Percentiles rank a stretch among this genome's conserved stretches.
These are phyloP conservation scores for Synchiropus splendidus DNA, from an alignment of 2,113 vertebrate genomes.

Conservation along the genomic window DNA sequence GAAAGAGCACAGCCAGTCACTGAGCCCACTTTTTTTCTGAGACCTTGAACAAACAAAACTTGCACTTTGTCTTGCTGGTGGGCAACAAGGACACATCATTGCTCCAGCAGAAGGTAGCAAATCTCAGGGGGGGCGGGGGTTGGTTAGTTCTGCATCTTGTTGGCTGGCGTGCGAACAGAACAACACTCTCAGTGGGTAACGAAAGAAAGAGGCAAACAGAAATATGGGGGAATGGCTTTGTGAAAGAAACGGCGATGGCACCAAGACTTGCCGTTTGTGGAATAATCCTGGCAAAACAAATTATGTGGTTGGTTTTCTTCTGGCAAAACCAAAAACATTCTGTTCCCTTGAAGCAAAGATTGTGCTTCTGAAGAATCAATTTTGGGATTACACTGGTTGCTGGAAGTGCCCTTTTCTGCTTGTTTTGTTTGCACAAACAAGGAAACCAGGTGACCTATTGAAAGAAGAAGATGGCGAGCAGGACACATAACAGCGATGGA, in stretches of 20 bases:
- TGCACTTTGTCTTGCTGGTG: slow-evolving; percentile 35
- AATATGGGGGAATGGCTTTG: slow-evolving; percentile 3
- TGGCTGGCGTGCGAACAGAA: background rate
- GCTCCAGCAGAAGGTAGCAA: slow-evolving; percentile 19
- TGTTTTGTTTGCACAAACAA: too few relatives aligned
- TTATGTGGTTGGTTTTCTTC: too few relatives aligned
- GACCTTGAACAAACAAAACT: slow-evolving; percentile 52
- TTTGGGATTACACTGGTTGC: too few relatives aligned
- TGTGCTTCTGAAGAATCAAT: too few relatives aligned
- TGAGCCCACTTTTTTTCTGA: slow-evolving; percentile 25
- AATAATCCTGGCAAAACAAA: background rate
- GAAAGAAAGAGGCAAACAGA: slow-evolving; percentile 9
- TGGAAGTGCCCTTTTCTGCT: too few relatives aligned
- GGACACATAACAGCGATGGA: too few relatives aligned
- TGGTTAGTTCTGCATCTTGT: slow-evolving; percentile 13
- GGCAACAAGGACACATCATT: slow-evolving; percentile 23
- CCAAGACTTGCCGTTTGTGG: background rate
- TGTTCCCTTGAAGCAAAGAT: too few relatives aligned
- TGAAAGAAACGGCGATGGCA: slow-evolving; percentile 8
- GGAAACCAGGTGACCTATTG: too few relatives aligned
- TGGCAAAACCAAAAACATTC: too few relatives aligned
- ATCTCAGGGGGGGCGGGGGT: slow-evolving; percentile 7
- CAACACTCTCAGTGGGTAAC: slow-evolving; percentile 12
- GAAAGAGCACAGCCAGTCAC: slow-evolving; percentile 39
- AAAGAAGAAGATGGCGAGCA: too few relatives aligned